A percentile compares a stretch with the other conserved stretches of the same genome.
Evolutionary conservation across 2,113 vertebrate species (phyloP).

Genomic region (Cebus imitator): DNA sequence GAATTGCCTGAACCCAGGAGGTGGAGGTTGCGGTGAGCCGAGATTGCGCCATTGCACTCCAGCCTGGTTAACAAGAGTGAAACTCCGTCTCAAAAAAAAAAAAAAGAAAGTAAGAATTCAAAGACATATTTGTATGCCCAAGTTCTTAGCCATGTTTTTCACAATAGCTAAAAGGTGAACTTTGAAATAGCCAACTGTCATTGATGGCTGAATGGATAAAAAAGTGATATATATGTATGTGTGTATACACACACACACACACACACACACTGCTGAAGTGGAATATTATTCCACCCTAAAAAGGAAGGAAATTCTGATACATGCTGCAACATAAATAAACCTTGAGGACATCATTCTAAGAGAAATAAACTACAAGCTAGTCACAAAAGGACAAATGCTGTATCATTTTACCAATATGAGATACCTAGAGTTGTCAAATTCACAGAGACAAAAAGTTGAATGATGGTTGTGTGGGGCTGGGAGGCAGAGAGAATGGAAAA

Average conservation of each 20-base stretch:
- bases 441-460: neutral
- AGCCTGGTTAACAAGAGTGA: too few relatives aligned
- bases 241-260: neutral
- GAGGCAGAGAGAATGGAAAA: neutral
- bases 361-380: neutral
- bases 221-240: neutral
- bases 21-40: too few relatives aligned
- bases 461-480: neutral
- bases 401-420: neutral
- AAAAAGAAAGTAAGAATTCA: too few relatives aligned
- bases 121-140: neutral
- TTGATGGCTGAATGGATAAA: neutral
- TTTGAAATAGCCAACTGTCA: neutral
- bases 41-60: too few relatives aligned
- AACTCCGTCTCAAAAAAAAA: too few relatives aligned
- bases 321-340: neutral
- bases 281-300: neutral
- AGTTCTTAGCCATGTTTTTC: neutral
- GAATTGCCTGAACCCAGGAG: too few relatives aligned
- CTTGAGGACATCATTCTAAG: neutral
- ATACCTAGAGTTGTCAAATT: neutral
- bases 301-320: neutral
- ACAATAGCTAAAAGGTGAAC: neutral
- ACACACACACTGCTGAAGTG: neutral
- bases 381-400: neutral